phyloP scores from a whole-genome alignment of 1,140 invertebrate genomes.

The Subanguina moxae region DNA sequence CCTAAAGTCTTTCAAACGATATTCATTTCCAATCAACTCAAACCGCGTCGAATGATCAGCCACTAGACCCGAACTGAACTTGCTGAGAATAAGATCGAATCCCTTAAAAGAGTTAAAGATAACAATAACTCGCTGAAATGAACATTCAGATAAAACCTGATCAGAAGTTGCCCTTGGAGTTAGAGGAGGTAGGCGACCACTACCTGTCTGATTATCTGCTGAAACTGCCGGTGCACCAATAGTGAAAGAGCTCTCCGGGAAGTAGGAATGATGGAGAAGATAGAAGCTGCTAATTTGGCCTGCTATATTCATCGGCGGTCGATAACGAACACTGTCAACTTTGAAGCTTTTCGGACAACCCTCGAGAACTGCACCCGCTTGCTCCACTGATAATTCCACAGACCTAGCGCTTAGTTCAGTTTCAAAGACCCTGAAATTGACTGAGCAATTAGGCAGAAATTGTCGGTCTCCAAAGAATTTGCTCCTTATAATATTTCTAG shows the following conservation, averaged over 20 bases:
- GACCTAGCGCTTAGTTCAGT: slow-evolving; percentile 14
- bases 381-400: slow-evolving; percentile 37
- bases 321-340: slow-evolving; percentile 33
- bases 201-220: neutral
- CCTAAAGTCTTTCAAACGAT: slow-evolving; percentile 39
- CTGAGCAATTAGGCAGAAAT: too few species aligned
- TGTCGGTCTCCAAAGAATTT: too few species aligned
- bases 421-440: slow-evolving; percentile 40
- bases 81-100: slow-evolving; percentile 39
- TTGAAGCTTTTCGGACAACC: slow-evolving; percentile 29
- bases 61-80: slow-evolving; percentile 37
- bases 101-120: too few species aligned
- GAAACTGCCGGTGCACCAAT: slow-evolving; percentile 12
- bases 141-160: neutral
- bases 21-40: slow-evolving; percentile 39
- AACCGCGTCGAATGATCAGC: slow-evolving; percentile 28
- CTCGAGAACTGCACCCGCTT: slow-evolving; percentile 25
- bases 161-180: slow-evolving; percentile 36
- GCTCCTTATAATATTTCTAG: too few species aligned
- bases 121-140: too few species aligned
- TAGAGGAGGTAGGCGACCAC: slow-evolving; percentile 13
- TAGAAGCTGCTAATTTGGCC: slow-evolving; percentile 36
- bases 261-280: slow-evolving; percentile 40
- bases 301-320: slow-evolving; percentile 11
- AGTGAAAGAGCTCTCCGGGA: slow-evolving; percentile 35